Evolutionary conservation across 1,140 invertebrate species (phyloP).

Genomic region (Euschistus heros): DNA sequence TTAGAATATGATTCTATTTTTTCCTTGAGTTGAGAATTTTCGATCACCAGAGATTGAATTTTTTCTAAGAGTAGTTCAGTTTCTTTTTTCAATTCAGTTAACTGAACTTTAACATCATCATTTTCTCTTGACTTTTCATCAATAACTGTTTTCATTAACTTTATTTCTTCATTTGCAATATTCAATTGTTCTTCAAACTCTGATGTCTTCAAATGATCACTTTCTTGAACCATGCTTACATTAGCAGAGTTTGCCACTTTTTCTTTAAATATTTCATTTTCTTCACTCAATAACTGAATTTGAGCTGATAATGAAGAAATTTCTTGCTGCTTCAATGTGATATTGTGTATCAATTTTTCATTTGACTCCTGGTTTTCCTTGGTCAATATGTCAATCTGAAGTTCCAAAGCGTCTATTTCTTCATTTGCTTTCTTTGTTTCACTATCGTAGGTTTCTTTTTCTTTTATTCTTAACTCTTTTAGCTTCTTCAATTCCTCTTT

Average conservation of each 20-base stretch:
- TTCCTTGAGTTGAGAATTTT: slow-evolving; percentile 23
- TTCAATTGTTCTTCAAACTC: slow-evolving; percentile 32
- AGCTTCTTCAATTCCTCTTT: slow-evolving; percentile 13
- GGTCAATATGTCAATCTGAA: slow-evolving; percentile 28
- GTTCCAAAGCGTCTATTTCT: slow-evolving; percentile 36
- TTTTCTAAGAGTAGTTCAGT: background rate
- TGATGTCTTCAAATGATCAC: background rate
- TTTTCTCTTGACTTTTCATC: slow-evolving; percentile 2
- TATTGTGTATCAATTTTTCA: background rate
- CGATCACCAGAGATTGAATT: background rate
- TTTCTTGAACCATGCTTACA: background rate
- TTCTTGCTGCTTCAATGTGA: background rate
- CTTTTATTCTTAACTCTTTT: slow-evolving; percentile 4
- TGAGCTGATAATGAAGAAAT: background rate
- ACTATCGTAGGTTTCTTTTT: slow-evolving; percentile 28
- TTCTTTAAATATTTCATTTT: background rate
- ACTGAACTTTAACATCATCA: background rate
- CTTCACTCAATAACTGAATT: background rate
- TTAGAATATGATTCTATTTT: slow-evolving; percentile 27
- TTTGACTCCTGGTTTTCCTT: slow-evolving; percentile 34
- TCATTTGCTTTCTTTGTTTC: slow-evolving; percentile 40
- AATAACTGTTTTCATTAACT: background rate
- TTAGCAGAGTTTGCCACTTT: background rate
- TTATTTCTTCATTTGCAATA: background rate
- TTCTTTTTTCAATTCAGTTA: slow-evolving; percentile 3